Percentiles rank a stretch among this genome's conserved stretches.
Evolutionary conservation across 53 echinoderm and acorn worm genomes (phyloP).

Genomic region (Luidia sarsii): DNA sequence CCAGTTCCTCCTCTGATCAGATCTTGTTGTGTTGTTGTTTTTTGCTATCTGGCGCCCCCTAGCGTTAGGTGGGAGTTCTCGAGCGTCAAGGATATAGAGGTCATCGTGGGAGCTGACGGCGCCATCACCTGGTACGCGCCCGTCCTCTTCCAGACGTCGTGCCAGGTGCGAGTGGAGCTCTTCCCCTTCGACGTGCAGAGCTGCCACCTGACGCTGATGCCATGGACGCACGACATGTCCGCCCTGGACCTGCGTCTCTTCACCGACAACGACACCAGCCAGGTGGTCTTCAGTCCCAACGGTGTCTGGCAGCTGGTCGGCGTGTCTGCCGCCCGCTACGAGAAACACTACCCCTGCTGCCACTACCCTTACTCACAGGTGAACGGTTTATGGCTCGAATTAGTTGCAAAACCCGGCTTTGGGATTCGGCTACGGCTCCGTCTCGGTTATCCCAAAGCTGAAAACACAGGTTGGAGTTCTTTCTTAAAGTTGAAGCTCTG

Average conservation of each 20-base stretch:
- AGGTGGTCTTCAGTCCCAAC: slow-evolving; percentile 49
- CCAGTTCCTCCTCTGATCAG: too few species aligned
- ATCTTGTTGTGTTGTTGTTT: neutral
- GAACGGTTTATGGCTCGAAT: too few species aligned
- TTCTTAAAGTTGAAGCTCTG: too few species aligned
- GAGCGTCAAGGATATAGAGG: slow-evolving; percentile 31
- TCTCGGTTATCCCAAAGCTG: too few species aligned
- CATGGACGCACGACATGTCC: slow-evolving; percentile 52
- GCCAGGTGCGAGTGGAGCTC: slow-evolving; percentile 56
- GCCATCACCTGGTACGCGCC: slow-evolving; percentile 61
- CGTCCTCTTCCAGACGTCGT: slow-evolving; percentile 52
- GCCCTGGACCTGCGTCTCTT: slow-evolving; percentile 8
- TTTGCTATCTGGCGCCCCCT: too few species aligned
- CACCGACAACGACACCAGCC: slow-evolving; percentile 28
- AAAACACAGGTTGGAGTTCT: too few species aligned
- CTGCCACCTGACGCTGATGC: slow-evolving; percentile 54
- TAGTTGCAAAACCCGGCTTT: too few species aligned
- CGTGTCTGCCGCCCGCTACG: neutral
- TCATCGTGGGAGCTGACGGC: slow-evolving; percentile 42
- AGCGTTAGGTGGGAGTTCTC: slow-evolving; percentile 69
- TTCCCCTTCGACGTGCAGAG: slow-evolving; percentile 77
- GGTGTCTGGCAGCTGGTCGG: slow-evolving; percentile 64
- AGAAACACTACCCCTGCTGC: slow-evolving; percentile 64
- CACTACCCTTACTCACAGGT: slow-evolving; percentile 36
- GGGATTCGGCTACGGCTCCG: too few species aligned